Conservation (phyloP, 1,140 invertebrate genomes). For the Camponotus vicinus region DNA sequence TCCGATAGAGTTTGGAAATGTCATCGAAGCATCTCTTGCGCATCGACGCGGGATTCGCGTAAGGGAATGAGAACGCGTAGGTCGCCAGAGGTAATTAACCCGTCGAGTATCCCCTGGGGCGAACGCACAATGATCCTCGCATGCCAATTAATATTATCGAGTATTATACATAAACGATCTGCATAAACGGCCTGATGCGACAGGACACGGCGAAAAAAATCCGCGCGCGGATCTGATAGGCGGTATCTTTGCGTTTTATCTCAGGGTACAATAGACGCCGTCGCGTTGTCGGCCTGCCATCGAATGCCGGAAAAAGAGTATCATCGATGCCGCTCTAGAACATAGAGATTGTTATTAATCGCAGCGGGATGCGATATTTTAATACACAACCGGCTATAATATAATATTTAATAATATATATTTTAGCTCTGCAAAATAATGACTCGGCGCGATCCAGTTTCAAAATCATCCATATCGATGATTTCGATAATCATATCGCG, state of each 20-base stretch:
- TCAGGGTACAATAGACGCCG: constrained; percentile 44
- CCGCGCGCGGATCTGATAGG: constrained; percentile 66
- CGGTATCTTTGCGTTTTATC: constrained; percentile 67
- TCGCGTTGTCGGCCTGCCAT: constrained; percentile 41
- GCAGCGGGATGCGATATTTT: constrained; percentile 23
- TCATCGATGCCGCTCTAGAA: neutral
- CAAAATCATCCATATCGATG: neutral
- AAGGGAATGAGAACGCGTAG: constrained; percentile 11
- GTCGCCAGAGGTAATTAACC: constrained; percentile 65
- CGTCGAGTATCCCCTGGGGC: constrained; percentile 59
- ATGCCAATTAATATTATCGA: constrained; percentile 75
- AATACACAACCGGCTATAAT: neutral
- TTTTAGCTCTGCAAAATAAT: neutral
- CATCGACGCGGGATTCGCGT: neutral
- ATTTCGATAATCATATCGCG: neutral
- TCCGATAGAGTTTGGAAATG: neutral
- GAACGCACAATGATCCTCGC: constrained; percentile 68
- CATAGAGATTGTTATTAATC: constrained; percentile 39
- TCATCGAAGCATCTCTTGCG: too few relatives aligned
- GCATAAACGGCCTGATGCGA: constrained; percentile 39
- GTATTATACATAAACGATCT: constrained; percentile 12
- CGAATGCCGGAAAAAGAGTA: constrained; percentile 20
- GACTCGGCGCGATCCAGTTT: neutral
- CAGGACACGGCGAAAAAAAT: constrained; percentile 55
- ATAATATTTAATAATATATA: neutral